Evolutionary conservation across 2,888 invertebrate species (phyloP), one percentile per base, ranked within the genome.

Genomic region (Hipparchia semele): DNA sequence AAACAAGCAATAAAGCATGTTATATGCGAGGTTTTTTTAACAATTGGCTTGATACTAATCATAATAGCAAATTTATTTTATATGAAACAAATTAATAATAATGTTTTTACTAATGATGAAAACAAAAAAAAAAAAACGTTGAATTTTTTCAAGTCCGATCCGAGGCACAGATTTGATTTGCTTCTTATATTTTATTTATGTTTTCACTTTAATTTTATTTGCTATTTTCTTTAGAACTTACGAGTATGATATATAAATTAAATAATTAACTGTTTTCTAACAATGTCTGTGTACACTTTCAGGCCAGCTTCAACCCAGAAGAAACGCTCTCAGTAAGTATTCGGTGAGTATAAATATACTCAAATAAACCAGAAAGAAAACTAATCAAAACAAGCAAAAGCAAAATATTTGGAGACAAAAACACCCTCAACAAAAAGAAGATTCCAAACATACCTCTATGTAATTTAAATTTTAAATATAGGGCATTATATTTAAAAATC

Each of bases 291-390:
- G 13, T 59, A 12, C 49, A 60, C 60, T 83, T 79, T 76, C 85
- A 86, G 86, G 79, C 46, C 58, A 23, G 65, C 65, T 23, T 49
- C 76, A 46, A 49, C 79, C 39, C 70, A 78, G 72, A 85, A 84
- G 80, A 86, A 84, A 75, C 82, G 79, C 70, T 74, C 76, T 61
- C 79, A 82, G 72, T 82, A 82, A 80, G 72, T 54, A 74, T 51
- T 73, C n/a, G 81, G 83, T 83, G 80, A 83, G 82, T 82, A 81
- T 64, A 76, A 74, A 78, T 77, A 74, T 73, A 72, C 68, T 67
- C 76, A 65, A 62, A 33, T 62, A 73, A 80, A 75, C 77, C 69
- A 69, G 73, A 78, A 77, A 69, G 73, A 78, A 77, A 60, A 60
- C 59, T 60, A 69, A 76, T 70, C 74, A 77, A 77, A 73, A 73